These are phyloP conservation scores for Acronicta leporina DNA, from an alignment of 2,888 invertebrate species.

Conservation along the genomic window DNA sequence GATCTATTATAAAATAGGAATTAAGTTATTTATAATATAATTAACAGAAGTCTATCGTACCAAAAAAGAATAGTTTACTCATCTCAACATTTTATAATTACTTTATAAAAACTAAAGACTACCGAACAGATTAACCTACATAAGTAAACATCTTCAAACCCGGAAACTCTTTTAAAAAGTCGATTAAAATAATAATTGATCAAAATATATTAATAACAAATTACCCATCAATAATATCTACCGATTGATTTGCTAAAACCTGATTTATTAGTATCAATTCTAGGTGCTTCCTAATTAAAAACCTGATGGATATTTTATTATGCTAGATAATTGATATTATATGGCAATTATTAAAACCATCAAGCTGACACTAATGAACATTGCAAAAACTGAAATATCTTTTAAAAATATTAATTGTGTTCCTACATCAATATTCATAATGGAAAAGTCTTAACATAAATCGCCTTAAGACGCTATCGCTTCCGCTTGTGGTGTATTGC, in stretches of 20 bases:
- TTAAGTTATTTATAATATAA: conserved; percentile 1
- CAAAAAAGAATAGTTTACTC: conserved; percentile 10
- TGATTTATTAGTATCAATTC: conserved; percentile 29
- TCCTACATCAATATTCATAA: conserved; percentile 33
- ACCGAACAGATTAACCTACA: conserved; percentile 31
- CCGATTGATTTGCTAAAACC: conserved; percentile 23
- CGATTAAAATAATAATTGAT: conserved; percentile 39
- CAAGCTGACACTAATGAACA: conserved; percentile 45
- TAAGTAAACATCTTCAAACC: conserved; percentile 24
- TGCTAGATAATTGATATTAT: conserved; percentile 40
- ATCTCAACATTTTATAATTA: conserved; percentile 10
- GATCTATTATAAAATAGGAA: neutral
- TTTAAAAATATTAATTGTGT: conserved; percentile 27
- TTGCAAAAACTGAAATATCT: conserved; percentile 43
- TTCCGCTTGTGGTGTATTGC: conserved; percentile 55
- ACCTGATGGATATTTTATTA: conserved; percentile 30
- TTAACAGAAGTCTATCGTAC: neutral
- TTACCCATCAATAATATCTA: conserved; percentile 21
- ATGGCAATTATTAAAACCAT: conserved; percentile 43
- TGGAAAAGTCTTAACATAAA: conserved; percentile 19
- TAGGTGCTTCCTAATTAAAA: conserved; percentile 39
- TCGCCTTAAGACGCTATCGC: conserved; percentile 51
- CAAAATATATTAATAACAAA: conserved; percentile 34
- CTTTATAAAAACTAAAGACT: conserved; percentile 16
- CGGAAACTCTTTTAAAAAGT: conserved; percentile 34